Evolutionary conservation across 2,797 vertebrate species (phyloP).

Genomic region (Parauchenoglanis ngamensis): DNA sequence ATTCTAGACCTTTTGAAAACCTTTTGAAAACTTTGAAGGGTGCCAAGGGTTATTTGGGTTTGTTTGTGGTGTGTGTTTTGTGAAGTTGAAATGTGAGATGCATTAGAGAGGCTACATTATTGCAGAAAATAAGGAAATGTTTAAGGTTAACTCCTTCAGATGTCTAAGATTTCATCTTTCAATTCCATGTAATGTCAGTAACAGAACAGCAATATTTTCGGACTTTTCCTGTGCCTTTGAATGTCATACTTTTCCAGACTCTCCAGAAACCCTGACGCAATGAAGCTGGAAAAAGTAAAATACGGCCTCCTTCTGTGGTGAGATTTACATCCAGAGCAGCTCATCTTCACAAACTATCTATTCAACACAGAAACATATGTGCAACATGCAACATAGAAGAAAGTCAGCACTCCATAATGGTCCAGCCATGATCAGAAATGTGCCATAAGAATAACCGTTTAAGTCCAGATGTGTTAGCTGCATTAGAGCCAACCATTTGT

Average conservation of each 20-base stretch:
- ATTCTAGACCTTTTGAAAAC: neutral
- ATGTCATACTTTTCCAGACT: neutral
- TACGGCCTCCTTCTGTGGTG: neutral
- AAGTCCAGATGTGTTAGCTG: constrained; percentile 24
- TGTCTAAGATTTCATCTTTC: neutral
- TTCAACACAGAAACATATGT: neutral
- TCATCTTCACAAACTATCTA: constrained; percentile 15
- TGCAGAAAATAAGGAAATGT: neutral
- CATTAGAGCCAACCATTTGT: constrained; percentile 1
- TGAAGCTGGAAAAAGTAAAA: neutral
- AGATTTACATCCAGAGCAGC: constrained; percentile 1
- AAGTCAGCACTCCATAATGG: neutral
- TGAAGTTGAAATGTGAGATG: neutral
- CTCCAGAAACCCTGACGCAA: neutral
- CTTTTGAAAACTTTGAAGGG: neutral
- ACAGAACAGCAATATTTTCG: neutral
- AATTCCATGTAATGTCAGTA: neutral
- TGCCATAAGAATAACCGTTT: constrained; percentile 11
- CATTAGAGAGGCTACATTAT: neutral
- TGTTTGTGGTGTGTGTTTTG: neutral
- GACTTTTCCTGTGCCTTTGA: neutral
- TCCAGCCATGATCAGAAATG: neutral
- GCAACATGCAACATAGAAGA: neutral
- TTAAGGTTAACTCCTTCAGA: neutral
- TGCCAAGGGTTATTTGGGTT: neutral